Evolutionary conservation across 2,888 invertebrate genomes (phyloP).

Genomic region (Ormyrus rosae): DNA sequence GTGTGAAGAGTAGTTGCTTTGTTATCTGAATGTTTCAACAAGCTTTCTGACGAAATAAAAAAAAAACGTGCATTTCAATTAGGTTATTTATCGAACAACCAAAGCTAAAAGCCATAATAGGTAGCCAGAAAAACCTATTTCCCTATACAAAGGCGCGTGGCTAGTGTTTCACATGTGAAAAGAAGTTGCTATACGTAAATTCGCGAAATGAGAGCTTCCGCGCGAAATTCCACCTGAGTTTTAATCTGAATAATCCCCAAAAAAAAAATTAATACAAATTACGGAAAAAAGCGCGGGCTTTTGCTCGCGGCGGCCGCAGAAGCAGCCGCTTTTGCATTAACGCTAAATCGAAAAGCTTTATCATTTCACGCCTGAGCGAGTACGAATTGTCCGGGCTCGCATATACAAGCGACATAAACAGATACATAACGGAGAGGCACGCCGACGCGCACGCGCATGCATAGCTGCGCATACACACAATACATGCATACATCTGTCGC

Average conservation of each 20-base stretch:
- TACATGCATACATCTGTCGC: conserved; percentile 5
- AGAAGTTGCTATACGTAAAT: too few relatives aligned
- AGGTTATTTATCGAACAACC: too few relatives aligned
- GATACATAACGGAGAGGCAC: background rate
- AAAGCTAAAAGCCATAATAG: too few relatives aligned
- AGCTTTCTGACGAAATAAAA: too few relatives aligned
- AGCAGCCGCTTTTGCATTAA: conserved; percentile 12
- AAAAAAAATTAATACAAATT: conserved; percentile 23
- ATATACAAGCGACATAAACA: too few relatives aligned
- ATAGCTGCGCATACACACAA: background rate
- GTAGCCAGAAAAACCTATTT: too few relatives aligned
- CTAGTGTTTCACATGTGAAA: too few relatives aligned
- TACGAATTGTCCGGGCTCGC: conserved; percentile 32
- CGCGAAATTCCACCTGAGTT: background rate
- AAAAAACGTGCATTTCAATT: too few relatives aligned
- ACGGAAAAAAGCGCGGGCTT: conserved; percentile 5
- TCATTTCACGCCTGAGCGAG: conserved; percentile 36
- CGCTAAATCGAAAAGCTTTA: conserved; percentile 50
- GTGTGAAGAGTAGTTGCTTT: too few relatives aligned
- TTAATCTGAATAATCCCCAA: background rate
- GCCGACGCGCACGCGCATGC: conserved; percentile 31
- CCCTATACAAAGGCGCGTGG: too few relatives aligned
- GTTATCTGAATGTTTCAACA: too few relatives aligned
- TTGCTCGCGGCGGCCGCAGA: background rate
- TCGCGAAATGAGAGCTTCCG: too few relatives aligned